These are phyloP conservation scores for Saimiri boliviensis DNA, from an alignment of 2,113 vertebrate genomes.

Conservation along the genomic window DNA sequence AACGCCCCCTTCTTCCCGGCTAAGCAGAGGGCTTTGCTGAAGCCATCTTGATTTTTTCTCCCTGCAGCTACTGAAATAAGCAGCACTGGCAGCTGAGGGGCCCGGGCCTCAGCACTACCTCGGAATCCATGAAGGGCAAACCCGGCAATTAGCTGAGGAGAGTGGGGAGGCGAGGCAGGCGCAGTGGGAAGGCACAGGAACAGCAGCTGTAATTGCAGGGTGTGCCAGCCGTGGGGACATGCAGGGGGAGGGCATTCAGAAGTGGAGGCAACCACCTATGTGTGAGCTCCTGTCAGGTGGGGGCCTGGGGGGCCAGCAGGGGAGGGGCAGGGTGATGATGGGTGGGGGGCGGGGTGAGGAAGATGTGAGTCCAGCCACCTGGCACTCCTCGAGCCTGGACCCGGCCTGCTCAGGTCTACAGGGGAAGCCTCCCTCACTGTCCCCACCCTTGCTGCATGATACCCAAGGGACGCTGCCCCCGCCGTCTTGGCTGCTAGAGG, in stretches of 20 bases:
- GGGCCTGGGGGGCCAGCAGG: neutral
- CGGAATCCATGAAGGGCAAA: slow-evolving; percentile 63
- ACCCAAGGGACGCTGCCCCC: neutral
- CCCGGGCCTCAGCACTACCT: slow-evolving; percentile 58
- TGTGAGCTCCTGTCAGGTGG: neutral
- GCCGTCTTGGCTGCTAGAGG: neutral
- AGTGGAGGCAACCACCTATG: slow-evolving; percentile 49
- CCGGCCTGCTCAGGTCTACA: neutral
- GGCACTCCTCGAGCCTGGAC: neutral
- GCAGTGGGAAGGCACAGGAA: slow-evolving; percentile 23
- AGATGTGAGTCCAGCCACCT: neutral
- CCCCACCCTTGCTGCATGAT: neutral
- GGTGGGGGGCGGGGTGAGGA: neutral
- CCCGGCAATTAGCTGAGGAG: slow-evolving; percentile 74
- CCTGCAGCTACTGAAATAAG: slow-evolving; percentile 75
- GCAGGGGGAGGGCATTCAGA: slow-evolving; percentile 22
- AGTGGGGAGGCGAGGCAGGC: slow-evolving; percentile 51
- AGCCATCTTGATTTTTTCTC: slow-evolving; percentile 21
- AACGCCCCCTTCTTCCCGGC: neutral
- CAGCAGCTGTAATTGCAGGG: slow-evolving; percentile 55
- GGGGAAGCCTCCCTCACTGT: neutral
- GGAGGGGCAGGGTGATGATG: neutral
- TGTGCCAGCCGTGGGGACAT: slow-evolving; percentile 2
- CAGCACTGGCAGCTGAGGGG: slow-evolving; percentile 58
- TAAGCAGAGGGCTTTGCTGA: slow-evolving; percentile 62